Conservation (phyloP, 2,797 vertebrate species). For the Macrochelys suwanniensis region DNA sequence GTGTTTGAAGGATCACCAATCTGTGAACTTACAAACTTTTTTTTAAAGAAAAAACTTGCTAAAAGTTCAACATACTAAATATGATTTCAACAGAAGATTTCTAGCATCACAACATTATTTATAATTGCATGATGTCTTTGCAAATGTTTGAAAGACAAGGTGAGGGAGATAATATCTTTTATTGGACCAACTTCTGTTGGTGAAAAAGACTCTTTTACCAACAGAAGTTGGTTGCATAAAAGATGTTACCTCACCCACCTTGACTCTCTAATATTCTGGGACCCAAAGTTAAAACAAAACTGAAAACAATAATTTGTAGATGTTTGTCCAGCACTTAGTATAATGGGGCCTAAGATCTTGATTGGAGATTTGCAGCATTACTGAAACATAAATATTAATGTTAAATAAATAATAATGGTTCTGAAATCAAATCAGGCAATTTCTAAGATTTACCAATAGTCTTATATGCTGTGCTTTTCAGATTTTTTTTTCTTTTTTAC, state of each 20-base stretch:
- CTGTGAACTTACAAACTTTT: not conserved
- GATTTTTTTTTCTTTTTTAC: conserved; percentile 17
- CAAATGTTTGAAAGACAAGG: not conserved
- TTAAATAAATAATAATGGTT: not conserved
- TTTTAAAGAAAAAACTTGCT: not conserved
- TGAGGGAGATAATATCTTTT: not conserved
- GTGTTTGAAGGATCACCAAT: not conserved
- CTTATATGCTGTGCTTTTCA: not conserved
- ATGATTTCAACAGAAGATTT: conserved; percentile 45
- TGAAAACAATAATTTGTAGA: not conserved
- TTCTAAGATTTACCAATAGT: not conserved
- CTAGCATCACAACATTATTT: conserved; percentile 55
- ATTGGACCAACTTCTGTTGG: no score
- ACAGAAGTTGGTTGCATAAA: no score
- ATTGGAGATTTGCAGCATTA: not conserved
- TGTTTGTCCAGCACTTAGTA: not conserved
- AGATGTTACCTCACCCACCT: not conserved
- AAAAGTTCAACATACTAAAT: conserved; percentile 44
- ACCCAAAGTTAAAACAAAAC: not conserved
- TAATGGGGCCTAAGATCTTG: not conserved
- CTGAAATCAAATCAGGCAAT: not conserved
- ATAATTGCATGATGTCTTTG: conserved; percentile 17
- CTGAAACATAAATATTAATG: not conserved
- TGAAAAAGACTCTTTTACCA: not conserved
- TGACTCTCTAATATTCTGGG: not conserved